Conservation (phyloP, 2,797 vertebrate species). For the Eremophila alpestris region DNA sequence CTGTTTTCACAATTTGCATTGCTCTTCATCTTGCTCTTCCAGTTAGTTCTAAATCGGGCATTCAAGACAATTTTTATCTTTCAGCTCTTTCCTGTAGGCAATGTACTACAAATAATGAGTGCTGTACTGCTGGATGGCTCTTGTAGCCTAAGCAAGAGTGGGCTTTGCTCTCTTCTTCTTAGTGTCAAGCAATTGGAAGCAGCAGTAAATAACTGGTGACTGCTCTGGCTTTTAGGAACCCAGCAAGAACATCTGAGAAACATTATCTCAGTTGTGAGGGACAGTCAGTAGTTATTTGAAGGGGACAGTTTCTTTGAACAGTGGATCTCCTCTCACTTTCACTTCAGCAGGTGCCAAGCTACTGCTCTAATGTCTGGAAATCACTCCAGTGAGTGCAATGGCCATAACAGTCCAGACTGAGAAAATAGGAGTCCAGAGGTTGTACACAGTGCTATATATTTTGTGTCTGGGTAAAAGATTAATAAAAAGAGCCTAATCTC, state of each 20-base stretch:
- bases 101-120: neutral
- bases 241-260: neutral
- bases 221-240: neutral
- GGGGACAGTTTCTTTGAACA: neutral
- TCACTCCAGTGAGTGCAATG: neutral
- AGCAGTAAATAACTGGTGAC: neutral
- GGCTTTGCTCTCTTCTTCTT: neutral
- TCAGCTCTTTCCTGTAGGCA: neutral
- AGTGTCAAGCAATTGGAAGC: neutral
- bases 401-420: neutral
- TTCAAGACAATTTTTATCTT: neutral
- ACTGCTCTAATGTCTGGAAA: neutral
- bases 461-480: neutral
- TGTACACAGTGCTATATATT: accelerated
- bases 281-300: neutral
- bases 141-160: neutral
- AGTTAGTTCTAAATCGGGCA: neutral
- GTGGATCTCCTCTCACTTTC: neutral
- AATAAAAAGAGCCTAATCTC: neutral
- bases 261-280: neutral
- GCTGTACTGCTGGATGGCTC: neutral
- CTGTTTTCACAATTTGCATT: neutral
- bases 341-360: neutral
- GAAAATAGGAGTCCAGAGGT: neutral
- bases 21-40: neutral